Percentiles rank a stretch among this genome's conserved stretches.
Evolutionary conservation across 2,797 vertebrate species (phyloP).

Genomic region (Artibeus jamaicensis): DNA sequence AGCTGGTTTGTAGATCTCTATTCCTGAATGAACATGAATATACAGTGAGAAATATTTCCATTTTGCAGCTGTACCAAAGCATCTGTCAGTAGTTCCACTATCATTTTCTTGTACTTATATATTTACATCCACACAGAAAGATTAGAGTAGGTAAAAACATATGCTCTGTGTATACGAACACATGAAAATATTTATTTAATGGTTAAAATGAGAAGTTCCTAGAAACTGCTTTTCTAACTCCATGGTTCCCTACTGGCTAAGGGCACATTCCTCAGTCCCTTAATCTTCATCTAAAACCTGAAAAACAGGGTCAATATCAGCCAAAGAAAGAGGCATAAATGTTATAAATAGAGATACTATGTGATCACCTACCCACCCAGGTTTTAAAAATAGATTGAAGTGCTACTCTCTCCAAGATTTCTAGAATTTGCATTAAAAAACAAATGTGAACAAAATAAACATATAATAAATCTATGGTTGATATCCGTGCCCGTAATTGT

Average conservation of each 20-base stretch:
- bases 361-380: not conserved
- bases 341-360: constrained; percentile 1
- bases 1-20: constrained; percentile 39
- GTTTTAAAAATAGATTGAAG: constrained; percentile 27
- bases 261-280: not conserved
- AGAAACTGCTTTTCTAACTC: constrained; percentile 44
- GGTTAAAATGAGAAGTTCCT: constrained; percentile 47
- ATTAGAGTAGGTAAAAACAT: constrained; percentile 41
- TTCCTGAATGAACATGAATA: constrained; percentile 30
- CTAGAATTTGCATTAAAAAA: constrained; percentile 42
- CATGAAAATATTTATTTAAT: constrained; percentile 22
- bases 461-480: not conserved
- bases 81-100: constrained; percentile 76
- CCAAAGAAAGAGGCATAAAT: not conserved
- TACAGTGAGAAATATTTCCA: constrained; percentile 69
- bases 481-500: not conserved
- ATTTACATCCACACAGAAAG: not conserved
- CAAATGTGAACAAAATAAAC: not conserved
- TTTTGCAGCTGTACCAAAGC: constrained; percentile 75
- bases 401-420: not conserved
- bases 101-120: constrained; percentile 69
- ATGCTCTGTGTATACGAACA: constrained; percentile 1
- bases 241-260: not conserved
- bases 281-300: not conserved
- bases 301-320: not conserved